Percentiles rank a stretch among this genome's conserved stretches.
Conservation (phyloP, 2,888 invertebrate species). For the Anorthoa munda region DNA sequence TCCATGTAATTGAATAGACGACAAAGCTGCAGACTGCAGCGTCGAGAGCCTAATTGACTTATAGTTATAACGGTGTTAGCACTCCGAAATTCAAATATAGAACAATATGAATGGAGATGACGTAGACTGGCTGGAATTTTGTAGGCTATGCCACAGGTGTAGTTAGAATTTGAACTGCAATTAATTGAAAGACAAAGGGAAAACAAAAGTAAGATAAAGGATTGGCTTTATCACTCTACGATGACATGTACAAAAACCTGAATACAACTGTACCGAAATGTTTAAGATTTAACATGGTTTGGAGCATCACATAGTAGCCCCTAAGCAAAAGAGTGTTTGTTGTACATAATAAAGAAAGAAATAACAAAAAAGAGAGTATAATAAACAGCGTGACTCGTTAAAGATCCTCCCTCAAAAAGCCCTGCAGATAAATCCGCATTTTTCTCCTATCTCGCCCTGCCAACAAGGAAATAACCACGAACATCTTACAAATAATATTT, state of each 20-base stretch:
- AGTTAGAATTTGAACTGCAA: background rate
- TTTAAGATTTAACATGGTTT: background rate
- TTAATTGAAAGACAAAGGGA: background rate
- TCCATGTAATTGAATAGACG: constrained; percentile 39
- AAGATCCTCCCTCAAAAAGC: constrained; percentile 20
- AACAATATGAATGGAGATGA: constrained; percentile 18
- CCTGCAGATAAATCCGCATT: constrained; percentile 20
- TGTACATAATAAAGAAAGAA: background rate
- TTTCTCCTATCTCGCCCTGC: constrained; percentile 13
- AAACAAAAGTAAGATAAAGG: background rate
- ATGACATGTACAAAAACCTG: background rate
- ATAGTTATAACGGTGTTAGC: constrained; percentile 29
- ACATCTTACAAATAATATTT: constrained; percentile 51
- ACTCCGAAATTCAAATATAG: constrained; percentile 7
- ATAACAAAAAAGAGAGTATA: constrained; percentile 14
- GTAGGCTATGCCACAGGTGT: background rate
- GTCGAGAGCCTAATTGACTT: constrained; percentile 45
- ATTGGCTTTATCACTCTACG: background rate
- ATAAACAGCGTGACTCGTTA: constrained; percentile 27
- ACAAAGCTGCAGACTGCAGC: constrained; percentile 18
- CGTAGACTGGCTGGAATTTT: background rate
- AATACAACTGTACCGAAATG: background rate
- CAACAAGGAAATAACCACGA: constrained; percentile 50
- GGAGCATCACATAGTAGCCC: background rate
- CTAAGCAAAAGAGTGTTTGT: background rate